Evolutionary conservation across 1,140 invertebrate genomes (phyloP).

Genomic region (Achatina immaculata): DNA sequence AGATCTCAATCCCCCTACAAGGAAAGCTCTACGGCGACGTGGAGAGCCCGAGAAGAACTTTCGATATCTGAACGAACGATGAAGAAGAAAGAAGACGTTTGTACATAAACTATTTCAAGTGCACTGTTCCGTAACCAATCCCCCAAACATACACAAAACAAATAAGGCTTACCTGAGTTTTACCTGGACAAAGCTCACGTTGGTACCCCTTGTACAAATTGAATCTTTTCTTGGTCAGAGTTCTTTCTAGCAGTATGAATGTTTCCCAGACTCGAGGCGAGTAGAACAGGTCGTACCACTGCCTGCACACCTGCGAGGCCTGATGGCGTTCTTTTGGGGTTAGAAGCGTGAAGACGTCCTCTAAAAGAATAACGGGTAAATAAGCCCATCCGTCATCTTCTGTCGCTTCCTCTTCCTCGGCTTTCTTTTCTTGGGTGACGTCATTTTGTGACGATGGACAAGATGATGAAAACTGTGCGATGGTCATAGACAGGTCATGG

Average conservation of each 20-base stretch:
- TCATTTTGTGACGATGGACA: constrained; percentile 6
- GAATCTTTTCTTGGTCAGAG: constrained; percentile 81
- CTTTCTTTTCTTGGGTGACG: not conserved
- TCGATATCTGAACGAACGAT: too few species aligned
- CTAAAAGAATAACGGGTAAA: constrained; percentile 83
- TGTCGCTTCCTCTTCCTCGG: constrained; percentile 41
- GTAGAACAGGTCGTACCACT: constrained; percentile 82
- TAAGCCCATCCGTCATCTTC: constrained; percentile 75
- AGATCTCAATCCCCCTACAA: too few species aligned
- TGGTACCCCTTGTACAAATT: constrained; percentile 86
- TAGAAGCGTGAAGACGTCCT: constrained; percentile 83
- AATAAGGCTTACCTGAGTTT: constrained; percentile 62
- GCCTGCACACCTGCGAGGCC: constrained; percentile 79
- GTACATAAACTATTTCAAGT: too few species aligned
- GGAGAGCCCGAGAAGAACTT: too few species aligned
- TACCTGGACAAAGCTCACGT: constrained; percentile 54
- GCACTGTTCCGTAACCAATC: too few species aligned
- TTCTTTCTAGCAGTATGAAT: constrained; percentile 81
- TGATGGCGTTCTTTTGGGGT: constrained; percentile 80
- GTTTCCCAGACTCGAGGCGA: constrained; percentile 78
- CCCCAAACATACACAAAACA: too few species aligned
- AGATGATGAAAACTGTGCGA: constrained; percentile 11
- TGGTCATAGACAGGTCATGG: not conserved
- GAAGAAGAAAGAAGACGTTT: too few species aligned
- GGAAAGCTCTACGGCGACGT: too few species aligned